phyloP scores from a whole-genome alignment of 2,113 vertebrate species.

The Taurulus bubalis region DNA sequence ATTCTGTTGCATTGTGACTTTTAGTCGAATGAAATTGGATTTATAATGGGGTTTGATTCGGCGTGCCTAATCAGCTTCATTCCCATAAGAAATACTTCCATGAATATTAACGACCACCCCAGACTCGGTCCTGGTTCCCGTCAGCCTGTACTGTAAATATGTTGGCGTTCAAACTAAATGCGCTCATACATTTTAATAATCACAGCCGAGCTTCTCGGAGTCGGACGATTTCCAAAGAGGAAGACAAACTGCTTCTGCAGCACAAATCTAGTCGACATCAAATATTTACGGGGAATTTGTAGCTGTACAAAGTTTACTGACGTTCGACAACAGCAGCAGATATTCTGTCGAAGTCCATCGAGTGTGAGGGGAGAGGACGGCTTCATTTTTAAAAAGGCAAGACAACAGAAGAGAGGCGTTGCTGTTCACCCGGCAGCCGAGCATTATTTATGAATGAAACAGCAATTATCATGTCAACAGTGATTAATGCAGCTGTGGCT shows the following conservation, averaged over 20 bases:
- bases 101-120: conserved; percentile 61
- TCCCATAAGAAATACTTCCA: conserved; percentile 38
- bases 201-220: conserved; percentile 8
- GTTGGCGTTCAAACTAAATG: conserved; percentile 13
- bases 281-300: conserved; percentile 57
- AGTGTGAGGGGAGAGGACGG: neutral
- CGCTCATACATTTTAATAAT: conserved; percentile 57
- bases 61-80: conserved; percentile 44
- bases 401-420: neutral
- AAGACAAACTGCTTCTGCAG: conserved; percentile 48
- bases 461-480: neutral
- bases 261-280: conserved; percentile 39
- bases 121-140: conserved; percentile 37
- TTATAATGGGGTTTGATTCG: conserved; percentile 46
- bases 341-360: neutral
- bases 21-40: conserved; percentile 44
- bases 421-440: neutral
- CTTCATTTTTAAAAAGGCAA: neutral
- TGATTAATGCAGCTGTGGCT: neutral
- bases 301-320: conserved; percentile 14
- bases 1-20: conserved; percentile 8
- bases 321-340: conserved; percentile 9
- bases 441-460: neutral
- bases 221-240: neutral
- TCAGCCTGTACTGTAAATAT: conserved; percentile 12